A percentile compares a stretch with the other conserved stretches of the same genome.
Conservation (phyloP, 2,113 vertebrate species). For the Prolemur simus region DNA sequence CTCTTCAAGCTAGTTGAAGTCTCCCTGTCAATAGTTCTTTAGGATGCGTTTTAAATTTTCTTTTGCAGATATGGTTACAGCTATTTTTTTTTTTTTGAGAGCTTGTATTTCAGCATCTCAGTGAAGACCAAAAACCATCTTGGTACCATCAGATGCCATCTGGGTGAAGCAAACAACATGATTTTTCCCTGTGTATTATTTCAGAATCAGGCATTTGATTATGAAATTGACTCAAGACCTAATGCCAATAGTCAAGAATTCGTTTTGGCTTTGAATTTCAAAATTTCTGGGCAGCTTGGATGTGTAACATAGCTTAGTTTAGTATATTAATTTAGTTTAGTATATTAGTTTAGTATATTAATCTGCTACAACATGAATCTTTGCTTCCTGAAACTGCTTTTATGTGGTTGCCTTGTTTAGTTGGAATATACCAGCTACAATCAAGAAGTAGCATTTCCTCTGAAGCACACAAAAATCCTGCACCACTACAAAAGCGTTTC, state of each 20-base stretch:
- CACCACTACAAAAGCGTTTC: not conserved
- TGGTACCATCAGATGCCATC: not conserved
- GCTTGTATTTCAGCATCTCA: not conserved
- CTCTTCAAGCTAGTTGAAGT: not conserved
- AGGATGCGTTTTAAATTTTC: not conserved
- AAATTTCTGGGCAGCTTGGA: not conserved
- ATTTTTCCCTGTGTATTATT: not conserved
- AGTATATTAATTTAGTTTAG: not conserved
- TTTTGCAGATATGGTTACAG: not conserved
- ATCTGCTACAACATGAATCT: not conserved
- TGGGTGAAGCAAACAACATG: not conserved
- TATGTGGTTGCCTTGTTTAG: not conserved
- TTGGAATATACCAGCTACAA: not conserved
- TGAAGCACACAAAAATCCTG: not conserved
- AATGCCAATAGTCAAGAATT: not conserved
- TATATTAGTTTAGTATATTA: not conserved
- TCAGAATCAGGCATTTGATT: not conserved
- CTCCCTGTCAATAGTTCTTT: not conserved
- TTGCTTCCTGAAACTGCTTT: slow-evolving; percentile 1
- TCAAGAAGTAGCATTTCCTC: not conserved
- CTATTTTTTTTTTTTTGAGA: not conserved
- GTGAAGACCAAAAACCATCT: not conserved
- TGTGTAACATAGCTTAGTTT: not conserved
- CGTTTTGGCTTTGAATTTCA: not conserved
- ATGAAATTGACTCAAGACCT: not conserved